Evolutionary conservation across 2,888 invertebrate genomes (phyloP).

Genomic region (Folsomia manolachei): DNA sequence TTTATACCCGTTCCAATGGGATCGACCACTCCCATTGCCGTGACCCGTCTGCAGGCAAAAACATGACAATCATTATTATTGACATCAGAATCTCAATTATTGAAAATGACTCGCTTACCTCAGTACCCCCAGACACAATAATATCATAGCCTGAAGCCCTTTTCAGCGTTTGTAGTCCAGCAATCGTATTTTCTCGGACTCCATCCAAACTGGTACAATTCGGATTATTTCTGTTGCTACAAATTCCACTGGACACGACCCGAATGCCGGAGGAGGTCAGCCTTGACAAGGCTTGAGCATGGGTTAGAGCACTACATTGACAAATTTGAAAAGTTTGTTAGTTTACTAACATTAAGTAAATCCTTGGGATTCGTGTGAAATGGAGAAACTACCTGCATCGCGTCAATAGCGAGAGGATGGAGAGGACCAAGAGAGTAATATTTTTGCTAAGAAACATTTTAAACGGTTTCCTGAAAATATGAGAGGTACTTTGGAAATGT

Average conservation of each 20-base stretch:
- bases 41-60: constrained; percentile 34
- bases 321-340: no score
- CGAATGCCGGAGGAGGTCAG: constrained; percentile 3
- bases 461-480: no score
- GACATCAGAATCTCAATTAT: neutral
- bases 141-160: constrained; percentile 39
- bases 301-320: neutral
- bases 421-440: no score
- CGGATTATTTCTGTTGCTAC: constrained; percentile 40
- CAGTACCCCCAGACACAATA: constrained; percentile 48
- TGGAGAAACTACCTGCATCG: no score
- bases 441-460: no score
- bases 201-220: constrained; percentile 43
- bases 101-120: constrained; percentile 26
- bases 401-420: no score
- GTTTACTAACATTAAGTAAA: no score
- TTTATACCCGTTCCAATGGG: constrained; percentile 48
- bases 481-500: no score
- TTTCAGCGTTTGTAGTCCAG: constrained; percentile 32
- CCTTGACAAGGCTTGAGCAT: neutral
- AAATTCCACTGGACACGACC: constrained; percentile 41
- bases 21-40: constrained; percentile 37
- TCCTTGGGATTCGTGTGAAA: no score
- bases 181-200: constrained; percentile 37
- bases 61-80: neutral